Evolutionary conservation across 2,888 invertebrate genomes (phyloP).

Genomic region (Macrophya alboannulata): DNA sequence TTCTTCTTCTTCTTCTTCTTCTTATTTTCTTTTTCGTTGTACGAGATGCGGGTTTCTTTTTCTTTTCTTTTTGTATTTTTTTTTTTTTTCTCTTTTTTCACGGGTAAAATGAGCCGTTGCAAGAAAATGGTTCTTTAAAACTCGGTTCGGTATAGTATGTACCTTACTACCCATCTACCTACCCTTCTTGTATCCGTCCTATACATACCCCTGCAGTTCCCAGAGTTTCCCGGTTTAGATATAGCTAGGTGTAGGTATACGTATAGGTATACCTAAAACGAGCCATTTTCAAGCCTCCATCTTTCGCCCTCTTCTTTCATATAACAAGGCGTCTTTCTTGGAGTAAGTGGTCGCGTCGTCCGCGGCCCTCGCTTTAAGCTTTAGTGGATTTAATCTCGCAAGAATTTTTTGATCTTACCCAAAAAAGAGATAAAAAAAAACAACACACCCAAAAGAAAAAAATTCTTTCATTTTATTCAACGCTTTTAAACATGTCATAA

Average conservation of each 20-base stretch:
- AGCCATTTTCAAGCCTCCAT: slow-evolving; percentile 43
- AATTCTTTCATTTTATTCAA: background rate
- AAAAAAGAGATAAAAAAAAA: background rate
- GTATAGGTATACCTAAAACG: slow-evolving; percentile 8
- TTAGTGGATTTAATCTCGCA: slow-evolving; percentile 50
- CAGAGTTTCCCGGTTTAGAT: background rate
- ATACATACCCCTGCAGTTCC: background rate
- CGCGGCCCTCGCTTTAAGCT: slow-evolving; percentile 28
- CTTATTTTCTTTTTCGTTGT: slow-evolving; percentile 17
- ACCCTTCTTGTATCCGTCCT: background rate
- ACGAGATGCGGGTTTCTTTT: background rate
- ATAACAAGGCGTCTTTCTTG: slow-evolving; percentile 23
- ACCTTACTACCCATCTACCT: background rate
- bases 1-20: slow-evolving; percentile 28
- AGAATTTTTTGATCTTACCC: slow-evolving; percentile 31
- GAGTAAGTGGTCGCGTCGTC: background rate
- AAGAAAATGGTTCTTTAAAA: slow-evolving; percentile 52
- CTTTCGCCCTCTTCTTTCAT: background rate
- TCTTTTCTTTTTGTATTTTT: background rate
- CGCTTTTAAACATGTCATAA: background rate
- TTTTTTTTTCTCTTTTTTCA: background rate
- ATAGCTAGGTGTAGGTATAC: background rate
- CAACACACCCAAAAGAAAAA: background rate
- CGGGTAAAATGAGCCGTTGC: slow-evolving; percentile 43
- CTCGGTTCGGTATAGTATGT: slow-evolving; percentile 4